Evolutionary conservation across 2,888 invertebrate genomes (phyloP), one percentile per base, ranked within the genome.

Genomic region (Metalampra italica): DNA sequence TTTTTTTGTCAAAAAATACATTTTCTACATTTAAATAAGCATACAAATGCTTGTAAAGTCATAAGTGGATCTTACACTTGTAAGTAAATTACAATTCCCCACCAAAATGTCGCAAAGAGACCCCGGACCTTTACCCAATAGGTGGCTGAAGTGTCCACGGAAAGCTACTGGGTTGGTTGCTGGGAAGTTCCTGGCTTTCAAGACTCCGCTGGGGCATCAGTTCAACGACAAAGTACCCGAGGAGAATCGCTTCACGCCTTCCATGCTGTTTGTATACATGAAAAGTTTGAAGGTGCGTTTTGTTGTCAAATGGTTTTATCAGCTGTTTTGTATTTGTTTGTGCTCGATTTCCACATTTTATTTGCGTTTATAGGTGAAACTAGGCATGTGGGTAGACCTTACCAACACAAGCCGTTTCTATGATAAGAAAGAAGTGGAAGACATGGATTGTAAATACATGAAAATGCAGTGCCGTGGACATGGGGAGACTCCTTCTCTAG

Each of bases 371-470:
- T 74, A 97, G 96, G 84, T 94, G 13, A 96, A 95, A 71, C 82
- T 99, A 51, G 99, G 99, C 0, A 79, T 99, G 22, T 97, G 99
- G 97, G 94, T 99, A 54, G 99, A 99, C 82, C 90, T 99, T 56
- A 99, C 99, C 0, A 98, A 98, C 71, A 99, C 99, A 0, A 92
- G 91, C 54, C 91, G 99, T 50, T 99, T 98, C 82, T 99, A 99
- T 76, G 92, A 96, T 66, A 94, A 94, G 56, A 78, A 89, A n/a
- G 93, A 93, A 52, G 91, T 99, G 22, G 96, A 96, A 70, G 86
- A 91, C 1, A 86, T 92, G 49, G 94, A 92, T 11, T 95, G 96
- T 76, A 92, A 92, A 75, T 99, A 99, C 83, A 83, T 96, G 2
- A 99, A 99, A 78, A 76, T 98, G 53, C 92, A 94, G 62, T 98